Base-by-base conservation (phyloP, 2,113 vertebrate species). In the Solea solea region DNA sequence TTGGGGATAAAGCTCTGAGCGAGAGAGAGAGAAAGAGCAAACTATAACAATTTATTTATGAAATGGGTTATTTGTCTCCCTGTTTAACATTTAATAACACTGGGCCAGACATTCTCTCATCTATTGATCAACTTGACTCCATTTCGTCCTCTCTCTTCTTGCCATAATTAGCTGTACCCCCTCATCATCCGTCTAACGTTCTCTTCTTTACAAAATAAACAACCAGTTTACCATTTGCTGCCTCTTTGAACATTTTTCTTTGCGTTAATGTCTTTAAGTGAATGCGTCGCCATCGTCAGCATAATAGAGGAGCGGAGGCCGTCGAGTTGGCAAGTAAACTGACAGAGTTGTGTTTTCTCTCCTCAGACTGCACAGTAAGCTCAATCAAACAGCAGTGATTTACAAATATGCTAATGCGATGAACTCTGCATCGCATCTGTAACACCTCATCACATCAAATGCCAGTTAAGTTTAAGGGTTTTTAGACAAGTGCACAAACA, bases 171-270 rank as follows among this genome's bases (percentile, higher is more conserved):
- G 48, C 50, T 40, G 16, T n/a, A 25, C 11, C 50, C 64, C 51
- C 46, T 73, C 60, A 70, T 48, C 45, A 21, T 74, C 50, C 2
- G 3, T 52, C 39, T 45, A 44, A 50, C 27, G 44, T 46, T 71
- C 56, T 79, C 46, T 39, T 68, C 63, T 72, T 41, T 58, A 82
- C 57, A 73, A 80, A 9, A 78, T 69, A 81, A 69, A 82, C 72
- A 78, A 75, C 46, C 15, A 34, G 34, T 15, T 58, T 73, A 77
- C 67, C 25, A 74, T 69, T 83, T 72, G 69, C 21, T 34, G 58
- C 58, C 44, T 64, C 69, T 81, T 64, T 70, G 66, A 86, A 64
- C 60, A 81, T 81, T 62, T 50, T 25, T 83, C 59, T 68, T 63
- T 34, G 27, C 40, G 62, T 68, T 59, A 58, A 84, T 78, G 61